Base-by-base conservation (phyloP, 2,797 vertebrate species). In the Pantherophis vulpinus region DNA sequence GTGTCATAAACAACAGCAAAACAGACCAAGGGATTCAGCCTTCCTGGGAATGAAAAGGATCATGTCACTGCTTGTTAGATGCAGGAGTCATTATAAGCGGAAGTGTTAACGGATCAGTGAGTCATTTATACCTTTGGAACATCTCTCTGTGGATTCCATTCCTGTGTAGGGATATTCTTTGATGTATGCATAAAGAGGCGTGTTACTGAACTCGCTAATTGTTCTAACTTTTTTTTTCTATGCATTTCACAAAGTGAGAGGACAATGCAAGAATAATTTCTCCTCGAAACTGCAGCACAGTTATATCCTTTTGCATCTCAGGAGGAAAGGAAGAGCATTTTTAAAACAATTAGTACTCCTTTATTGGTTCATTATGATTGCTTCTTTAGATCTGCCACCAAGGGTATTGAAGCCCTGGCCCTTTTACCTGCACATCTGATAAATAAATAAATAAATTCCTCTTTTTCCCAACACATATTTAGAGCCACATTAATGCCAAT, bases 71-170 rank as follows among this genome's bases (percentile, higher is more conserved):
- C 91, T 93, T 94, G 94, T 97, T 96, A 97, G 95, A 91, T 92
- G 91, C 95, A 70, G 96, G 94, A 90, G 63, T 95, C 90, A 83
- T 13, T 94, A 94, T 92, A 87, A 96, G 89, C 5, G 87, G 96
- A 97, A 96, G 95, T 95, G 95, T 96, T 97, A 97, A 90, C 93
- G 95, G 97, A 96, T 97, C 97, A 97, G 89, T 94, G 96, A 96
- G 95, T 95, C 93, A 96, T 95, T 96, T 96, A 95, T 94, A 94
- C 29, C 74, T 92, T 74, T 91, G 95, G 93, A 96, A 96, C 96
- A 93, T 93, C 89, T n/a, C 74, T 42, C 32, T 18, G 4, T 86
- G 90, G 88, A 92, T 96, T 96, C 96, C 93, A 88, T 90, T 96
- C 91, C 70, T 93, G 74, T 91, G 93, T 89, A 63, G 94, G 92